phyloP scores from a whole-genome alignment of 2,888 invertebrate species.

The Caenorhabditis wallacei region DNA sequence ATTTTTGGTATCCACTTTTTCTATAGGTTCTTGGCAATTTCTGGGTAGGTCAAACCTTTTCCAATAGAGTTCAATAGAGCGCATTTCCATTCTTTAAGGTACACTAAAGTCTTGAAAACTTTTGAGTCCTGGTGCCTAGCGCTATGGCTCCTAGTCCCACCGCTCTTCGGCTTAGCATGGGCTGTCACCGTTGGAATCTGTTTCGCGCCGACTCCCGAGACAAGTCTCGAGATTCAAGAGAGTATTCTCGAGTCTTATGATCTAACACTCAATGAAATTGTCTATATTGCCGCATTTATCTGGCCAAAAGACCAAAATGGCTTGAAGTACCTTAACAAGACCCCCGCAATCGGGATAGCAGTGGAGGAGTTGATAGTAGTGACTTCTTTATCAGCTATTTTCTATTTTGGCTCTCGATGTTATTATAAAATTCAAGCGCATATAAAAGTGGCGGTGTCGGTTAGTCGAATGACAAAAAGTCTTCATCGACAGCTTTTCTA shows the following conservation, averaged over 20 bases:
- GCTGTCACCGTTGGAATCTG: slow-evolving; percentile 21
- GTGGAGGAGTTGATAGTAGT: slow-evolving; percentile 42
- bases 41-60: slow-evolving; percentile 20
- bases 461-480: slow-evolving; percentile 32
- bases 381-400: slow-evolving; percentile 29
- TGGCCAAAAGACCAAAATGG: slow-evolving; percentile 27
- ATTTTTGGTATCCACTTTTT: slow-evolving; percentile 57
- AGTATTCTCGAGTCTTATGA: slow-evolving; percentile 52
- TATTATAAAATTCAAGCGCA: slow-evolving; percentile 36
- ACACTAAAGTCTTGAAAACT: background rate
- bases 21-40: slow-evolving; percentile 42
- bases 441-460: slow-evolving; percentile 4
- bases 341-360: slow-evolving; percentile 24
- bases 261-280: slow-evolving; percentile 26
- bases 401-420: slow-evolving; percentile 46
- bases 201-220: slow-evolving; percentile 30
- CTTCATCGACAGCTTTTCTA: slow-evolving; percentile 50
- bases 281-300: slow-evolving; percentile 49
- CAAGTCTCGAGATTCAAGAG: slow-evolving; percentile 1
- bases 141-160: slow-evolving; percentile 32
- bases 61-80: no score
- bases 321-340: background rate
- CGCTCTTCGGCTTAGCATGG: slow-evolving; percentile 33
- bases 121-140: slow-evolving; percentile 9
- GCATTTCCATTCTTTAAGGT: no score